Evolutionary conservation across 1,140 invertebrate genomes (phyloP).

Genomic region (Callitettix versicolor): DNA sequence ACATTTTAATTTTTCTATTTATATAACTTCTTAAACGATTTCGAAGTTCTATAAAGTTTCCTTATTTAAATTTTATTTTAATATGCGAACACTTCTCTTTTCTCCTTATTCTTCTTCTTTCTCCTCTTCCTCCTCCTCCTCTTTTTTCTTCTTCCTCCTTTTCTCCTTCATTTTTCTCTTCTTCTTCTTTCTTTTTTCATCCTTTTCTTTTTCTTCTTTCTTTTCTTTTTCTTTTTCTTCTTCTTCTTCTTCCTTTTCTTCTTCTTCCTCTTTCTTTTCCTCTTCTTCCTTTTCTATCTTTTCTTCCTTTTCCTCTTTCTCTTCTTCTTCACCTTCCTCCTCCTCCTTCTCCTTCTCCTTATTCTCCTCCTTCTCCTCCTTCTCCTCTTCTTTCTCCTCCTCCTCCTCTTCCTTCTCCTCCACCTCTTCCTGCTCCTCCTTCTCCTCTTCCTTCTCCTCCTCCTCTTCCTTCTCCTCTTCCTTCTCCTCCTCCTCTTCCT

Average conservation of each 20-base stretch:
- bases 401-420: no score
- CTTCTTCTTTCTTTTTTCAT: conserved; percentile 8
- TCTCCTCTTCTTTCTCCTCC: conserved; percentile 4
- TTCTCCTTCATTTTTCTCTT: no score
- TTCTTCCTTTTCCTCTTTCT: no score
- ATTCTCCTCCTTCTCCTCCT: no score
- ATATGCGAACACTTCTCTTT: neutral
- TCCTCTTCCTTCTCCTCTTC: conserved; percentile 20
- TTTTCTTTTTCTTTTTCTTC: conserved; percentile 2
- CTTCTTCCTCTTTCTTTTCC: conserved; percentile 30
- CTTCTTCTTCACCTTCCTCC: conserved; percentile 17
- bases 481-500: neutral
- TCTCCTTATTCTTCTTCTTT: no score
- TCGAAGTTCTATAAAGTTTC: no score
- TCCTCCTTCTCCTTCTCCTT: no score
- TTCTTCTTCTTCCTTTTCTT: conserved; percentile 31
- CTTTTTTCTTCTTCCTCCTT: conserved; percentile 9
- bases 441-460: neutral
- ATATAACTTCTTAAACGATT: no score
- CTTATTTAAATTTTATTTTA: neutral
- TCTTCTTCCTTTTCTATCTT: no score
- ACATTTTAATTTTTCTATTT: no score
- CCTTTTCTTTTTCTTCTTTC: conserved; percentile 6
- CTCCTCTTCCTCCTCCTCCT: neutral
- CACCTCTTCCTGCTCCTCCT: no score